phyloP scores from a whole-genome alignment of 2,797 vertebrate genomes.

The Mus minutoides region DNA sequence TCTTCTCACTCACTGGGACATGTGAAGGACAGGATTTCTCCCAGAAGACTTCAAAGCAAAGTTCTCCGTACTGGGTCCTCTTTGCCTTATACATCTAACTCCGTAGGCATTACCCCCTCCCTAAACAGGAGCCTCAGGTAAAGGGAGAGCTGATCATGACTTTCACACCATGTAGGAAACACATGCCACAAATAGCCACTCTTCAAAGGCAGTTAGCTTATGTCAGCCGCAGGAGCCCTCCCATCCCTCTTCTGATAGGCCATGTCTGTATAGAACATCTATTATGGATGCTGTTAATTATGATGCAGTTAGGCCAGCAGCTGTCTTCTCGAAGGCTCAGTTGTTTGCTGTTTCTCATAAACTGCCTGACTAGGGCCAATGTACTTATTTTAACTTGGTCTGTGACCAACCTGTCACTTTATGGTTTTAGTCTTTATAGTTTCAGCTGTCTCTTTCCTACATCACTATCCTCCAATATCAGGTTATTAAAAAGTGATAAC shows the following conservation, averaged over 20 bases:
- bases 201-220: neutral
- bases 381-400: constrained; percentile 12
- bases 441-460: neutral
- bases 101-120: neutral
- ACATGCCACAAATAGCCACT: neutral
- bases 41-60: neutral
- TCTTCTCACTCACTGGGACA: neutral
- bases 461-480: neutral
- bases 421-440: neutral
- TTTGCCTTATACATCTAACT: neutral
- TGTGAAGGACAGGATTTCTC: neutral
- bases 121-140: neutral
- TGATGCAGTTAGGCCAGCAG: neutral
- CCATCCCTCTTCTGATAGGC: neutral
- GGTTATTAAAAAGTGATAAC: neutral
- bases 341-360: neutral
- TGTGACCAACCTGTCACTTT: constrained; percentile 18
- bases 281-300: neutral
- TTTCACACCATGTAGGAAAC: neutral
- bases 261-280: neutral
- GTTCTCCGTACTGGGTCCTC: neutral
- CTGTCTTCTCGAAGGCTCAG: constrained; percentile 12
- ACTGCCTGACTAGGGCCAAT: neutral
- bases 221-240: neutral
- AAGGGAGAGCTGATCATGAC: neutral